These are phyloP conservation scores for Hypsopygia costalis DNA, from an alignment of 2,888 invertebrate genomes.

Conservation along the genomic window DNA sequence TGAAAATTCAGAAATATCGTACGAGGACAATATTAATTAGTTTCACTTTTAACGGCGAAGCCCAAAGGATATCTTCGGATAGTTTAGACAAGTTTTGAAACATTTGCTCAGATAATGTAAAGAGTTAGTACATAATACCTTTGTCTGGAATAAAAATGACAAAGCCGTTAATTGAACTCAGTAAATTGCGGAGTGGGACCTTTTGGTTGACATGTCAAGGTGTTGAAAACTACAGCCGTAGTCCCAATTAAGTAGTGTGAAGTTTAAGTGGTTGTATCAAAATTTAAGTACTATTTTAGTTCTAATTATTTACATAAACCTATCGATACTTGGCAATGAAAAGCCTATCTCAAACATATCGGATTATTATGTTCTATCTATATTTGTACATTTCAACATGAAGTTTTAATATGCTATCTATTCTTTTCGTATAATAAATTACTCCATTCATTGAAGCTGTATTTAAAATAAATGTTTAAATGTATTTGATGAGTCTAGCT, in stretches of 20 bases:
- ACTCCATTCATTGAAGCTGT: not conserved
- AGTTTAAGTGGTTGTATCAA: not conserved
- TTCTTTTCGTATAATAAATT: not conserved
- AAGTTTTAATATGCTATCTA: conserved; percentile 24
- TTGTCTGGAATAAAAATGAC: not conserved
- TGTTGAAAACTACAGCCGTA: not conserved
- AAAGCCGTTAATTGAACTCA: not conserved
- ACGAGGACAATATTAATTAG: conserved; percentile 45
- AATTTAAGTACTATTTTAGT: too few relatives aligned
- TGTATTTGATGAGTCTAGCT: not conserved
- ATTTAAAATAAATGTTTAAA: not conserved
- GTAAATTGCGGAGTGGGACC: not conserved
- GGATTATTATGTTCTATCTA: conserved; percentile 16
- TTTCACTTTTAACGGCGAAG: conserved; percentile 29
- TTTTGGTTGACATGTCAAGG: not conserved
- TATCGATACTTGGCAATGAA: too few relatives aligned
- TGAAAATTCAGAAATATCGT: conserved; percentile 31
- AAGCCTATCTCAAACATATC: conserved; percentile 28
- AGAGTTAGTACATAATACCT: not conserved
- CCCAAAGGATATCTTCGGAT: conserved; percentile 10
- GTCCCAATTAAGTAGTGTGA: not conserved
- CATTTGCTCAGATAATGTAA: conserved; percentile 16
- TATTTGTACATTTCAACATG: conserved; percentile 17
- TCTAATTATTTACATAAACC: too few relatives aligned
- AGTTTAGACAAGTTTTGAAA: conserved; percentile 9